phyloP scores from a whole-genome alignment of 1,140 invertebrate genomes.

The Diorhabda sublineata region DNA sequence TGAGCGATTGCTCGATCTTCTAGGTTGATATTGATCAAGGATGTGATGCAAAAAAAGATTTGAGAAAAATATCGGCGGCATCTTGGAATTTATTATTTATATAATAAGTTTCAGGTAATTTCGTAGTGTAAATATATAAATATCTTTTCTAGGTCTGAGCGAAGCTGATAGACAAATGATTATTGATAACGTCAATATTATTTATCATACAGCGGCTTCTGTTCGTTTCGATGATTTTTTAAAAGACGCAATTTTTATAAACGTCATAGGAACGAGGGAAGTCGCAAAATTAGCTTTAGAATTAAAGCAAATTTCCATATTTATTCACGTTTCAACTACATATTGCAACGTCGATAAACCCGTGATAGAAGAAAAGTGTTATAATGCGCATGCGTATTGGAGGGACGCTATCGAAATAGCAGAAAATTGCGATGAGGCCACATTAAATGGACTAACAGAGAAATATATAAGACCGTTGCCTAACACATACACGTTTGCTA shows the following conservation, averaged over 20 bases:
- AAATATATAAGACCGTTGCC: conserved; percentile 69
- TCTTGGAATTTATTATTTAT: background rate
- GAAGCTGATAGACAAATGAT: conserved; percentile 55
- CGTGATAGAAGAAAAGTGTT: conserved; percentile 68
- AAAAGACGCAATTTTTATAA: conserved; percentile 54
- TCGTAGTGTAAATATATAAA: background rate
- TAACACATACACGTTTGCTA: conserved; percentile 84
- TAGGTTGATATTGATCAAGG: background rate
- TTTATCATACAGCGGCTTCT: conserved; percentile 92
- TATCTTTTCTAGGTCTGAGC: conserved; percentile 24
- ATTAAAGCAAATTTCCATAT: conserved; percentile 57
- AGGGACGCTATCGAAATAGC: conserved; percentile 75
- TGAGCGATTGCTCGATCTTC: background rate
- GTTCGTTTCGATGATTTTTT: conserved; percentile 79
- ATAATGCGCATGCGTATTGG: conserved; percentile 80
- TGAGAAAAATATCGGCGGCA: background rate
- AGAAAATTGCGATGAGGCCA: conserved; percentile 69
- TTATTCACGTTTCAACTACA: conserved; percentile 57
- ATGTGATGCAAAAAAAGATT: background rate
- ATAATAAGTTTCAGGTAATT: background rate
- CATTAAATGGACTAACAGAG: conserved; percentile 61
- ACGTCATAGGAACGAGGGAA: conserved; percentile 53
- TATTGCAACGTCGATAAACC: conserved; percentile 44
- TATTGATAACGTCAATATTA: conserved; percentile 67
- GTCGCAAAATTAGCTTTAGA: conserved; percentile 53